Conservation (phyloP, 2,113 vertebrate species). For the Catagonus wagneri region DNA sequence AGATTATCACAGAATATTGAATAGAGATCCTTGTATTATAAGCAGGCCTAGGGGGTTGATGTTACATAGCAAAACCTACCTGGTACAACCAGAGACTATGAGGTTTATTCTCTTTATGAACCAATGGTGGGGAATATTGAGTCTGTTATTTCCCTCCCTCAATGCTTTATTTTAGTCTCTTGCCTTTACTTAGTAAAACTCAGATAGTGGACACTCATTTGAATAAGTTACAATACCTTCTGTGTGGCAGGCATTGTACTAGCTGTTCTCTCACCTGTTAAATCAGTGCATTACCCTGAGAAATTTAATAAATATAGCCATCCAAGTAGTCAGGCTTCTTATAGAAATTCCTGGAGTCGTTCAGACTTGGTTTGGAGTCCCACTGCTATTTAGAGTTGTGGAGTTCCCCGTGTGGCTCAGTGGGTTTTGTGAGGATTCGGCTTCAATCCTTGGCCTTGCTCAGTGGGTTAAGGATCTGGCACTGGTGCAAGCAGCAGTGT, state of each 20-base stretch:
- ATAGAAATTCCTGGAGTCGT: neutral
- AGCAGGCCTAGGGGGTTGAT: neutral
- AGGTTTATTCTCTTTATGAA: neutral
- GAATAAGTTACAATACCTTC: neutral
- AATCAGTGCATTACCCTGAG: neutral
- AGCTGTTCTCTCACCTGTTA: neutral
- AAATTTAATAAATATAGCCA: neutral
- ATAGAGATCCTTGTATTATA: no score
- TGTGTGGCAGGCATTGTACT: neutral
- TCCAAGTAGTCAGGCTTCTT: neutral
- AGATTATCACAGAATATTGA: no score
- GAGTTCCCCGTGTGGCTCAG: no score
- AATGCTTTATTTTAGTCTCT: neutral
- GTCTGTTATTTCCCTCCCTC: neutral
- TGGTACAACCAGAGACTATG: neutral
- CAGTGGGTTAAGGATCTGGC: no score
- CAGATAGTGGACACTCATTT: neutral
- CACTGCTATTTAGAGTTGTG: neutral
- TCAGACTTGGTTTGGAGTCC: neutral
- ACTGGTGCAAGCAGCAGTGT: no score
- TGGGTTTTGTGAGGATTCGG: no score
- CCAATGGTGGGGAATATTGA: neutral
- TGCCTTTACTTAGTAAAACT: neutral
- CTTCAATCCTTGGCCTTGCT: no score
- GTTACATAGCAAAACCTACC: neutral